phyloP scores from a whole-genome alignment of 2,797 vertebrate species.

The Cyclura pinguis region DNA sequence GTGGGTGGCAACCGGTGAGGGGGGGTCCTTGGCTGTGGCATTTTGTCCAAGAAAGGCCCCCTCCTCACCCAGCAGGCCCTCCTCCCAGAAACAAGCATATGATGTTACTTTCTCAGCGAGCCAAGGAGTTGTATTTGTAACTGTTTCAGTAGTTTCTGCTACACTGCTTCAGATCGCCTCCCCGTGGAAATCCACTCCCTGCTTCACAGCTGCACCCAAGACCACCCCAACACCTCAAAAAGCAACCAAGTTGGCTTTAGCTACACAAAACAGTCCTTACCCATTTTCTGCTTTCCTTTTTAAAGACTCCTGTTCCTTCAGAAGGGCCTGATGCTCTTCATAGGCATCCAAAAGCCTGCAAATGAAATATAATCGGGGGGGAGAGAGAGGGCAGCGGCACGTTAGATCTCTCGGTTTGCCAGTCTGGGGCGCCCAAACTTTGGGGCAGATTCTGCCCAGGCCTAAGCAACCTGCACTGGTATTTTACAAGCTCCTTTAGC shows the following conservation, averaged over 20 bases:
- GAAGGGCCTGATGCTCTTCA: conserved; percentile 91
- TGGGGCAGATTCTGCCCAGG: neutral
- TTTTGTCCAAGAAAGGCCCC: neutral
- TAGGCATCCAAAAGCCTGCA: conserved; percentile 90
- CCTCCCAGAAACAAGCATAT: too few relatives aligned
- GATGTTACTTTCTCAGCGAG: neutral
- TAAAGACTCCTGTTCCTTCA: conserved; percentile 89
- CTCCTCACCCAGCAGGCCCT: too few relatives aligned
- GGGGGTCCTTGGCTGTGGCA: neutral
- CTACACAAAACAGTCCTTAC: conserved; percentile 71
- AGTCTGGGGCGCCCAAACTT: neutral
- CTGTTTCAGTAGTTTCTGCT: too few relatives aligned
- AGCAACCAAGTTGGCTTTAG: neutral
- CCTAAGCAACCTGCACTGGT: too few relatives aligned
- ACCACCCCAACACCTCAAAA: neutral
- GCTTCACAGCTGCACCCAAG: neutral
- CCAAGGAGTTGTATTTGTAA: neutral
- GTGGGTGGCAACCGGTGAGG: neutral
- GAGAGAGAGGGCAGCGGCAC: neutral
- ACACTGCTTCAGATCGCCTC: too few relatives aligned
- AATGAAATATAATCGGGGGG: conserved; percentile 1
- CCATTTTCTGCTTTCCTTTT: conserved; percentile 96
- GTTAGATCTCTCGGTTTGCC: neutral
- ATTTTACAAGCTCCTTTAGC: neutral
- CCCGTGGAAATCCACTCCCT: too few relatives aligned